Evolutionary conservation across 2,113 vertebrate species (phyloP).

Genomic region (Tetrao urogallus): DNA sequence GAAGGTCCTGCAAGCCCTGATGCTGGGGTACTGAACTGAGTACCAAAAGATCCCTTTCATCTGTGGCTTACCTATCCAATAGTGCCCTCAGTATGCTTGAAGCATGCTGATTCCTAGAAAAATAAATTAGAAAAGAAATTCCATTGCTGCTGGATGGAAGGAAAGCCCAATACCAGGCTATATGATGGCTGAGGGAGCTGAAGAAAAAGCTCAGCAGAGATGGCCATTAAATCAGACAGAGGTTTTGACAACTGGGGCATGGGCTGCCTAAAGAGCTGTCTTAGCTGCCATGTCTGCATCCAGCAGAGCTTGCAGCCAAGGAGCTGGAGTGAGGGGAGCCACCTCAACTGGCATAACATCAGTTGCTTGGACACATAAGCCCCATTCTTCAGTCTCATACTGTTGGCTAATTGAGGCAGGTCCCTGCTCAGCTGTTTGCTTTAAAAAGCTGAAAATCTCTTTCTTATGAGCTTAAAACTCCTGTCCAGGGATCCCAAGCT

Average conservation of each 20-base stretch:
- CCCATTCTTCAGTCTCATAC: constrained; percentile 46
- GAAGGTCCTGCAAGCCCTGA: background rate
- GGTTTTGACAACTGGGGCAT: constrained; percentile 45
- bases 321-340: background rate
- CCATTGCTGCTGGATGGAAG: background rate
- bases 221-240: background rate
- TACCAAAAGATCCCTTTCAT: background rate
- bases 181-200: background rate
- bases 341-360: constrained; percentile 65
- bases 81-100: background rate
- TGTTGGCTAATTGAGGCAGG: constrained; percentile 59
- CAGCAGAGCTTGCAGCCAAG: constrained; percentile 1
- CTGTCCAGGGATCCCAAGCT: constrained; percentile 10
- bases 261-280: constrained; percentile 29
- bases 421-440: constrained; percentile 60
- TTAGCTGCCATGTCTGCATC: background rate
- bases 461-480: constrained; percentile 71
- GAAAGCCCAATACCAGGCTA: background rate
- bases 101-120: background rate
- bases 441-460: constrained; percentile 71
- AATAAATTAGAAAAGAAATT: background rate
- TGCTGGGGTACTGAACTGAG: background rate
- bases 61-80: background rate
- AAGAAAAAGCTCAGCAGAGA: background rate
- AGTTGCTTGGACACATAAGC: constrained; percentile 65